Base-by-base conservation (phyloP, 2,797 vertebrate genomes). In the Alcedo atthis region DNA sequence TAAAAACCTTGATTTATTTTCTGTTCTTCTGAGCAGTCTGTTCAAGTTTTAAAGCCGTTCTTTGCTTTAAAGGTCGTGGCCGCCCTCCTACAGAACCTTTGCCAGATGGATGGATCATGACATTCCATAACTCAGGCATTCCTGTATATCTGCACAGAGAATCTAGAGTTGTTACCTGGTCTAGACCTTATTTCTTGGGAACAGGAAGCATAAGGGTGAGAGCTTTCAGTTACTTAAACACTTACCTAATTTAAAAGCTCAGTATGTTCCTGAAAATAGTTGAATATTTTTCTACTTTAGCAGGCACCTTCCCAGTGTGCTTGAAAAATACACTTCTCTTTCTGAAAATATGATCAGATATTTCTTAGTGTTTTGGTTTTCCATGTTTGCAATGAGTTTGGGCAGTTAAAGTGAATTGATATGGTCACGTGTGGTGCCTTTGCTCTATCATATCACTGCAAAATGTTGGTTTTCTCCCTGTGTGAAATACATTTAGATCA, bases 81-180 rank as follows among this genome's bases (percentile, higher is more conserved):
- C 99, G 99, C 80, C 99, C 99, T 42, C 99, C 99, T 80, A 99
- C 99, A 37, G 99, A 99, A 80, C 99, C 99, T 19, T 98, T 99
- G 92, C 99, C 99, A n/a, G 99, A 99, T 62, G 99, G 99, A 90
- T 99, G 99, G 99, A 99, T 99, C 97, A 99, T 99, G 99, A 99
- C 99, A 98, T 99, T 99, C 98, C 99, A 99, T 98, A 99, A 99
- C 95, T 99, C 99, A 0, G 99, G 99, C 98, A 99, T 99, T 98
- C 99, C 99, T 94, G 99, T 99, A 91, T 99, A 99, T 97, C 98
- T 99, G 96, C 99, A 99, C 97, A 98, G 99, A 98, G 99, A 99
- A 97, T 99, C 99, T 95, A 98, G 99, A 95, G 99, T 99, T 85
- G 99, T 99, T 71, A 99, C 98, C 96, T 99, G 99, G 99, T 99